Conservation (phyloP, 1,140 invertebrate species). For the Drosophila pseudoananassae region DNA sequence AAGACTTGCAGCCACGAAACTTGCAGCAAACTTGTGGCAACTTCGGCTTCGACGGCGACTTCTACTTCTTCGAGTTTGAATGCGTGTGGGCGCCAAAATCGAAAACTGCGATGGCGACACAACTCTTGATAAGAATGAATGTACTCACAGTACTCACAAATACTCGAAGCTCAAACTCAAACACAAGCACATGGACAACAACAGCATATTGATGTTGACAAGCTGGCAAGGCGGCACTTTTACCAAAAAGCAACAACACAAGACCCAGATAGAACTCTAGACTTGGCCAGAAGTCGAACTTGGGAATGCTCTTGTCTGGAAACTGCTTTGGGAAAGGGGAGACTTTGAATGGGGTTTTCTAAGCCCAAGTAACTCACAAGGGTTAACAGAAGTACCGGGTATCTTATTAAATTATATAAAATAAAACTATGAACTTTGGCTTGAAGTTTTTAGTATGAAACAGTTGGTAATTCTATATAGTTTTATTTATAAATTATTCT, state of each 20-base stretch:
- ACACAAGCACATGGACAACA: slow-evolving; percentile 3
- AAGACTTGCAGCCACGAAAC: no score
- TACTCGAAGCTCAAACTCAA: slow-evolving; percentile 7
- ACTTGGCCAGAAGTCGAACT: background rate
- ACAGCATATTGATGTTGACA: slow-evolving; percentile 61
- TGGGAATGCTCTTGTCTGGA: slow-evolving; percentile 3
- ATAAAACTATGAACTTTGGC: no score
- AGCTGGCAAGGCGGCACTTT: slow-evolving; percentile 61
- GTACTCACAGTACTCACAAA: slow-evolving; percentile 28
- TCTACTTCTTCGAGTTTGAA: slow-evolving; percentile 11
- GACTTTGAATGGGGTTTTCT: background rate
- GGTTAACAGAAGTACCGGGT: background rate
- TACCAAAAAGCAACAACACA: slow-evolving; percentile 38
- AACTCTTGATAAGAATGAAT: slow-evolving; percentile 74
- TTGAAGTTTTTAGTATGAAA: no score
- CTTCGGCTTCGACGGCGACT: slow-evolving; percentile 25
- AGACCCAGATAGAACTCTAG: background rate
- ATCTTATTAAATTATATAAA: no score
- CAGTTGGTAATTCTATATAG: no score
- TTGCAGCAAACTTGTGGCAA: slow-evolving; percentile 5
- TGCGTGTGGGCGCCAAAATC: slow-evolving; percentile 58
- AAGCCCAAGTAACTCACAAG: background rate
- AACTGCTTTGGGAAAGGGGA: background rate
- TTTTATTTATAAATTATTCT: no score
- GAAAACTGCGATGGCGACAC: slow-evolving; percentile 73